phyloP scores from a whole-genome alignment of 2,888 invertebrate species.

The Stramonita haemastoma region DNA sequence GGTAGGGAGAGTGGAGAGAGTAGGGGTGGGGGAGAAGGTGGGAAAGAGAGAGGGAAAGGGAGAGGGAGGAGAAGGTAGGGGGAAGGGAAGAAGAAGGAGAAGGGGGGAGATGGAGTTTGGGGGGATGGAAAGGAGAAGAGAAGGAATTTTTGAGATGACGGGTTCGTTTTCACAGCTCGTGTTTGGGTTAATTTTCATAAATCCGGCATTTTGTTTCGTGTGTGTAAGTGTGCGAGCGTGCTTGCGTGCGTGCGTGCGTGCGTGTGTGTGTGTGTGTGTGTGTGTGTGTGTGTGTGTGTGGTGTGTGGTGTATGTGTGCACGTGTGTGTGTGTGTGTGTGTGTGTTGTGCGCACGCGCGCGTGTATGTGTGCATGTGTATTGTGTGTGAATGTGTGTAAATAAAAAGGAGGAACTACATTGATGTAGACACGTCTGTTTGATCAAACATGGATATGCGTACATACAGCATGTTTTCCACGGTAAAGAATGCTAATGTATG shows the following conservation, averaged over 20 bases:
- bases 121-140: too few species aligned
- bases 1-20: not conserved
- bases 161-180: not conserved
- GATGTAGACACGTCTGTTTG: too few species aligned
- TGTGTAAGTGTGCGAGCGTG: too few species aligned
- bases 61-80: not conserved
- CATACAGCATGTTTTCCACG: too few species aligned
- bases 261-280: constrained; percentile 7
- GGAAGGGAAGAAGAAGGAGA: not conserved
- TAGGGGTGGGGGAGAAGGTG: not conserved
- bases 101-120: too few species aligned
- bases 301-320: too few species aligned
- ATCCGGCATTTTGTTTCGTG: not conserved
- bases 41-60: not conserved
- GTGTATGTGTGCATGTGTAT: not conserved
- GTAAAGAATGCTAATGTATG: too few species aligned
- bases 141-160: not conserved
- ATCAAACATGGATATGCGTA: too few species aligned
- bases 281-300: too few species aligned
- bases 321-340: not conserved
- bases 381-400: not conserved
- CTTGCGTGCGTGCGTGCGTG: not conserved
- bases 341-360: not conserved
- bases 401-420: too few species aligned
- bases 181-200: not conserved